Percentiles rank a stretch among this genome's conserved stretches.
phyloP scores from a whole-genome alignment of 2,888 invertebrate species.

The Drosophila aldrichi region DNA sequence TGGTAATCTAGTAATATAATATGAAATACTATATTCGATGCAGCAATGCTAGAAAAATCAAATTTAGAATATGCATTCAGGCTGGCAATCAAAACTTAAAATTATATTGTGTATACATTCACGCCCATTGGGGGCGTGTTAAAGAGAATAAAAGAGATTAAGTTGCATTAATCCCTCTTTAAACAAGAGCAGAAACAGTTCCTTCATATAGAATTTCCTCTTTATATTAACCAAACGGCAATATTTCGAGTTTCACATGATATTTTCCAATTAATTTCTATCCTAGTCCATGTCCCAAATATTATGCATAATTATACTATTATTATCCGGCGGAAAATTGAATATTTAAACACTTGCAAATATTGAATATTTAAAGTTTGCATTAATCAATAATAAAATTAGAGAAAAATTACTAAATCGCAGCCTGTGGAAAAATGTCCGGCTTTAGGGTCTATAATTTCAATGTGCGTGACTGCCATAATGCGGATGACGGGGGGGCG shows the following conservation, averaged over 20 bases:
- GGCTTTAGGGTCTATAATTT: neutral
- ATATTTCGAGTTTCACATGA: no score
- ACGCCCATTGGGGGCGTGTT: no score
- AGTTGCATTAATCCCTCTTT: no score
- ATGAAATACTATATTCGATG: no score
- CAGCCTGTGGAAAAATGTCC: conserved; percentile 4
- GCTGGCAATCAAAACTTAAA: no score
- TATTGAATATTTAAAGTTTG: neutral
- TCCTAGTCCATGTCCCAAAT: neutral
- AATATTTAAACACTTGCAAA: conserved; percentile 5
- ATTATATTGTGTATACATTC: neutral
- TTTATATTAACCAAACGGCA: no score
- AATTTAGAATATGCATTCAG: no score
- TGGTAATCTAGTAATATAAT: no score
- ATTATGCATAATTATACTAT: neutral
- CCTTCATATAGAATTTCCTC: no score
- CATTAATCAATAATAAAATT: conserved; percentile 3
- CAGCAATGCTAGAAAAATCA: no score
- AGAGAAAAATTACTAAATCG: neutral
- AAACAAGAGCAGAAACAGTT: no score
- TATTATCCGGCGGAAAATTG: neutral
- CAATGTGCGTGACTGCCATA: conserved; percentile 48
- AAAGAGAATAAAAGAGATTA: neutral
- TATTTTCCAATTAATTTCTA: neutral
- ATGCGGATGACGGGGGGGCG: conserved; percentile 14